Conservation (phyloP, 2,797 vertebrate genomes). For the Micrastur ruficollis region DNA sequence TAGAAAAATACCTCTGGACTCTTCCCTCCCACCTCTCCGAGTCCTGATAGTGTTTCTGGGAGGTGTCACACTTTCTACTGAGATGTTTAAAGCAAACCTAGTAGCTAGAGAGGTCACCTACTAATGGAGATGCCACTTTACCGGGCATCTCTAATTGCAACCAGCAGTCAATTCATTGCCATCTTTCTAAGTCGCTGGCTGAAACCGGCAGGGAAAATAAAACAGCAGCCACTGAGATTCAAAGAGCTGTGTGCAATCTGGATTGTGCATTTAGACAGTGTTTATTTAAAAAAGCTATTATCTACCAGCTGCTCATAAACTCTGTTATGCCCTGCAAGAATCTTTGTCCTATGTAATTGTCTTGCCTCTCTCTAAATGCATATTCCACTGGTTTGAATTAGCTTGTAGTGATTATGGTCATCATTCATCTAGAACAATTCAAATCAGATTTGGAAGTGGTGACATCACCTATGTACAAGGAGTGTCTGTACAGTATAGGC, state of each 20-base stretch:
- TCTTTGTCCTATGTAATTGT: conserved; percentile 26
- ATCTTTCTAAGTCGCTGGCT: not conserved
- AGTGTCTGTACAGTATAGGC: not conserved
- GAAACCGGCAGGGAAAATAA: not conserved
- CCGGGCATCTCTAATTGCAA: not conserved
- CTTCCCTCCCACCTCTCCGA: not conserved
- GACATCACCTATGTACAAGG: not conserved
- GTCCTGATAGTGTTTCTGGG: not conserved
- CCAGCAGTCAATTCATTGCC: not conserved
- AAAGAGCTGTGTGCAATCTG: conserved; percentile 2
- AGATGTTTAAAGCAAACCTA: not conserved
- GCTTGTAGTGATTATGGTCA: not conserved
- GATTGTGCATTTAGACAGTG: conserved; percentile 33
- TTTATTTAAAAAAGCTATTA: conserved; percentile 63
- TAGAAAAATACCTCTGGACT: not conserved
- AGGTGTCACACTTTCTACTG: not conserved
- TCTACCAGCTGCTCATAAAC: conserved; percentile 57
- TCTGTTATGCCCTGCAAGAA: conserved; percentile 21
- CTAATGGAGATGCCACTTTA: not conserved
- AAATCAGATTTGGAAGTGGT: conserved; percentile 26
- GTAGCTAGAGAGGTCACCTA: not conserved
- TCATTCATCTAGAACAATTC: conserved; percentile 32
- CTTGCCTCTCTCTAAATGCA: not conserved
- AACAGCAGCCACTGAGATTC: conserved; percentile 24
- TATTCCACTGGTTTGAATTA: conserved; percentile 57